Percentiles rank a stretch among this genome's conserved stretches.
phyloP scores from a whole-genome alignment of 2,888 invertebrate genomes.

The Steinernema scapterisci region DNA sequence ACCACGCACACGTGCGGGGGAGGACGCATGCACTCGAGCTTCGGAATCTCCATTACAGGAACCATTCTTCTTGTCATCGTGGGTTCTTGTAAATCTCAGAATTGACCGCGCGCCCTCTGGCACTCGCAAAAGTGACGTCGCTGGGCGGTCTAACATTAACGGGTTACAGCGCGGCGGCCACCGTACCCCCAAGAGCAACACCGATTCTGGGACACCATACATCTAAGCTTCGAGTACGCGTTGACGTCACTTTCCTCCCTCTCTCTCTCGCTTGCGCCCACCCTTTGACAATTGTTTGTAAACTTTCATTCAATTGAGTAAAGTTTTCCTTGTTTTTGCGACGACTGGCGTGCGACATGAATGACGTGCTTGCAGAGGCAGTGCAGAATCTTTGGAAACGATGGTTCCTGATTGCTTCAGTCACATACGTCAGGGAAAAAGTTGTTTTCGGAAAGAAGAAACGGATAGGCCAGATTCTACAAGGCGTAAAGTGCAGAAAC shows the following conservation, averaged over 20 bases:
- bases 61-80: no score
- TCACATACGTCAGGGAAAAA: no score
- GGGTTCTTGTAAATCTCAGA: no score
- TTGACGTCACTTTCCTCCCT: slow-evolving; percentile 1
- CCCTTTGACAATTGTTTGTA: background rate
- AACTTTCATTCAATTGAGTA: background rate
- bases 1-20: background rate
- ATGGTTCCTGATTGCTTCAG: no score
- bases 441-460: no score
- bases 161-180: background rate
- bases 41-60: no score
- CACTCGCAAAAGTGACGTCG: slow-evolving; percentile 26
- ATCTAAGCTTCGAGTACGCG: background rate
- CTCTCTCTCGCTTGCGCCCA: background rate
- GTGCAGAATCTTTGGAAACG: no score
- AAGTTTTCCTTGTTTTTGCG: background rate
- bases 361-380: no score
- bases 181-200: background rate
- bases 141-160: background rate
- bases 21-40: no score
- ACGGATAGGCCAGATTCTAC: no score
- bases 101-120: background rate
- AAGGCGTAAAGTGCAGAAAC: no score
- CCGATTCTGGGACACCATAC: background rate
- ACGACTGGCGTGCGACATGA: no score